Evolutionary conservation across 2,888 invertebrate genomes (phyloP).

Genomic region (Drosophila gaucha): DNA sequence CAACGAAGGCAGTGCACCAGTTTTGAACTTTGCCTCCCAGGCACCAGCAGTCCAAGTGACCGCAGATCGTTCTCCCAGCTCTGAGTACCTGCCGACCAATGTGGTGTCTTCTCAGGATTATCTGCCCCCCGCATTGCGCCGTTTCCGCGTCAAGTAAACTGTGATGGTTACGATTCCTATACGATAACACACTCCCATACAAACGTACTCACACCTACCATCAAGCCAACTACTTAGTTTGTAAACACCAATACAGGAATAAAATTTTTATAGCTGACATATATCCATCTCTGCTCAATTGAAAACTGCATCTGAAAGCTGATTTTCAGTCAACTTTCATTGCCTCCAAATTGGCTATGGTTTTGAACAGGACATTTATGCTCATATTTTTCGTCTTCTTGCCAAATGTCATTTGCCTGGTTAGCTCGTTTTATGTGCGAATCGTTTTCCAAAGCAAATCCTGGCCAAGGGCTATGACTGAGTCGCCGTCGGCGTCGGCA

Average conservation of each 20-base stretch:
- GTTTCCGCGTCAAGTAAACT: constrained; percentile 71
- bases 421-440: constrained; percentile 56
- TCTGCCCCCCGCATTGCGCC: constrained; percentile 70
- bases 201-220: constrained; percentile 31
- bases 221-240: constrained; percentile 48
- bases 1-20: constrained; percentile 80
- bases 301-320: constrained; percentile 11
- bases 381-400: not conserved
- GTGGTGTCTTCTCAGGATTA: constrained; percentile 56
- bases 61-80: constrained; percentile 33
- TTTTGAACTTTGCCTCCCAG: constrained; percentile 75
- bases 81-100: constrained; percentile 55
- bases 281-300: constrained; percentile 29
- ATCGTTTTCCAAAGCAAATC: constrained; percentile 70
- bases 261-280: constrained; percentile 57
- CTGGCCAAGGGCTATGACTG: constrained; percentile 40
- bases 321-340: constrained; percentile 46
- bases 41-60: constrained; percentile 26
- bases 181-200: constrained; percentile 26
- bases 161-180: constrained; percentile 66
- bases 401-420: constrained; percentile 21
- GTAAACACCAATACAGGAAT: constrained; percentile 61
- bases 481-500: constrained; percentile 3
- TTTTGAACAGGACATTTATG: constrained; percentile 26
- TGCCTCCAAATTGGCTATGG: constrained; percentile 56